Evolutionary conservation across 2,113 vertebrate genomes (phyloP), one percentile per base, ranked within the genome.

Genomic region (Platysternon megacephalum): DNA sequence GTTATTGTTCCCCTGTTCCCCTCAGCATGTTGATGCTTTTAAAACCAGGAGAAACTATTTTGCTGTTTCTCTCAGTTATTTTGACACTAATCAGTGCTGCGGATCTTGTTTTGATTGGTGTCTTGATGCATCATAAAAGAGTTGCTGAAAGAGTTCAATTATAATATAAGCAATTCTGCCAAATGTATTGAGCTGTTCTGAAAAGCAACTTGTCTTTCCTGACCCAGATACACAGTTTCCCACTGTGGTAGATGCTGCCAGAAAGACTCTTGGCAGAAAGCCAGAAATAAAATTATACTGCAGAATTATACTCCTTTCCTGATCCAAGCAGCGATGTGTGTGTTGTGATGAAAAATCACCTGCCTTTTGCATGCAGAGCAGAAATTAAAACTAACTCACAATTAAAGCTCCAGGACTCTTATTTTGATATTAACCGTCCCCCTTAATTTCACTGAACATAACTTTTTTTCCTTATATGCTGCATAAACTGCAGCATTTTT

Each of bases 211-310:
- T 98, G 97, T 98, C 96, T 98, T 95, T 97, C 97, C 95, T 98
- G 98, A 98, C 98, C 98, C 97, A 98, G 96, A 98, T 98, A 97
- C 95, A 97, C 84, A 97, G 95, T 98, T 98, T 98, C 96, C 97
- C 97, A 94, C 97, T 94, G 95, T 96, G 98, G 95, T 90, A 97
- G 96, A 97, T 96, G 94, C 96, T 98, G 96, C 98, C 96, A 98
- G 97, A 97, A 97, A 97, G 94, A 17, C 79, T 97, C 22, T 95
- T 98, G 97, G 96, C 96, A 94, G 94, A 92, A 96, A 81, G 95
- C 95, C 98, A 96, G 94, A 96, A 97, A 97, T 98, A 95, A 98
- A 98, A 97, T 98, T 97, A 89, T 96, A 93, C 97, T 96, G 97
- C 79, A 91, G 94, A 97, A 95, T 84, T 92, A 94, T 93, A 85